These are phyloP conservation scores for Hydrozoanthus tunicans DNA, from an alignment of 64 coral and sea anemone species.

Conservation along the genomic window DNA sequence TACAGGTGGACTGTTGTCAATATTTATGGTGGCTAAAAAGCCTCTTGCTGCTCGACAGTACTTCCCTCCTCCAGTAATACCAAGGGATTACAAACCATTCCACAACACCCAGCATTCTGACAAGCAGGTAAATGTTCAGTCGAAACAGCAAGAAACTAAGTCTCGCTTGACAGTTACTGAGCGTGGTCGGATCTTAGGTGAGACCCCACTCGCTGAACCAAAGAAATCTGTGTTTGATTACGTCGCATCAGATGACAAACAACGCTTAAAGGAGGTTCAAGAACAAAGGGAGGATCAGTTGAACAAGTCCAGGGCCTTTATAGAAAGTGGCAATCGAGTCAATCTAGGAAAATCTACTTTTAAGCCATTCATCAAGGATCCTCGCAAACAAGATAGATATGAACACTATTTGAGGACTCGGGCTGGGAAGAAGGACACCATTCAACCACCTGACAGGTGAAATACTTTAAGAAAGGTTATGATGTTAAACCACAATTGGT, in stretches of 20 bases:
- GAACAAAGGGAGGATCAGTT: conserved; percentile 1
- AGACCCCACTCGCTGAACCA: conserved; percentile 58
- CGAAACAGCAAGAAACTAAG: conserved; percentile 23
- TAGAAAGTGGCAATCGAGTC: background rate
- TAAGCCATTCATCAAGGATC: conserved; percentile 87
- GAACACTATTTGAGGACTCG: conserved; percentile 63
- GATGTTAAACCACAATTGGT: too few species aligned
- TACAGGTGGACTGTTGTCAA: conserved; percentile 78
- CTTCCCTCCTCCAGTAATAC: conserved; percentile 74
- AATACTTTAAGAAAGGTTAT: too few species aligned
- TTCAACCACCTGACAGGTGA: conserved; percentile 47
- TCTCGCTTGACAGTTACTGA: conserved; percentile 57
- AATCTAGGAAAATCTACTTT: conserved; percentile 47
- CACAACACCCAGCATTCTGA: conserved; percentile 1
- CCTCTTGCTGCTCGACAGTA: conserved; percentile 55
- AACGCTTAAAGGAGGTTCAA: conserved; percentile 56
- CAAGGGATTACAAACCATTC: conserved; percentile 57
- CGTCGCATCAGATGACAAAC: conserved; percentile 73
- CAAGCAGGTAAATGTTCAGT: conserved; percentile 3
- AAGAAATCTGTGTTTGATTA: conserved; percentile 92
- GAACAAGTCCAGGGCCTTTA: background rate
- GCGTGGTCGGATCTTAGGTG: conserved; percentile 71
- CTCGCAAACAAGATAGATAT: conserved; percentile 85
- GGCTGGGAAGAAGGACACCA: conserved; percentile 20
- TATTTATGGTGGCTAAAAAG: conserved; percentile 64